Evolutionary conservation across 2,797 vertebrate species (phyloP).

Genomic region (Cirrhinus molitorella): DNA sequence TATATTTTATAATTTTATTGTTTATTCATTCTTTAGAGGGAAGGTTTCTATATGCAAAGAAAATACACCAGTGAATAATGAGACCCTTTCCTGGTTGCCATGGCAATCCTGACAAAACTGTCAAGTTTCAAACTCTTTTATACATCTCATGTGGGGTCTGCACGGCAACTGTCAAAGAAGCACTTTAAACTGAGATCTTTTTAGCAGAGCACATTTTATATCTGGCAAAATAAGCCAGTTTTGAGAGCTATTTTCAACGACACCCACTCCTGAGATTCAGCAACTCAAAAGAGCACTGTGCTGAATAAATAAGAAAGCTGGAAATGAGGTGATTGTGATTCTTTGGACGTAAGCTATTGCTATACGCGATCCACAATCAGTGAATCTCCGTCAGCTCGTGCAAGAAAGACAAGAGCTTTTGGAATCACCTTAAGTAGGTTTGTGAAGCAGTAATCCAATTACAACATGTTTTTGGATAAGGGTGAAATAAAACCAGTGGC

Average conservation of each 20-base stretch:
- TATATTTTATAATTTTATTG: conserved; percentile 57
- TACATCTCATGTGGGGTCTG: conserved; percentile 68
- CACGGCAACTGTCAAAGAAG: conserved; percentile 80
- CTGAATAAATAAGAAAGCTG: conserved; percentile 72
- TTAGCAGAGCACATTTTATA: conserved; percentile 75
- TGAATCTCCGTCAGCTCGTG: conserved; percentile 14
- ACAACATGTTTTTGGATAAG: background rate
- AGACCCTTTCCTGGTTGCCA: conserved; percentile 80
- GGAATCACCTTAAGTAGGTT: conserved; percentile 16
- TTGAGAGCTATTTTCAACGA: conserved; percentile 74
- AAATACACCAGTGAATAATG: conserved; percentile 75
- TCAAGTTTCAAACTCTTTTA: conserved; percentile 80
- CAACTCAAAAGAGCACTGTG: conserved; percentile 63
- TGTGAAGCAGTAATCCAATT: conserved; percentile 31
- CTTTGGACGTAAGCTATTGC: conserved; percentile 29
- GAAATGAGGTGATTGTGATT: conserved; percentile 62
- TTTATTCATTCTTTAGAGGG: conserved; percentile 69
- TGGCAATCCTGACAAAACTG: conserved; percentile 85
- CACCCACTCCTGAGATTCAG: conserved; percentile 65
- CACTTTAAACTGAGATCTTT: conserved; percentile 76
- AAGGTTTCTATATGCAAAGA: conserved; percentile 68
- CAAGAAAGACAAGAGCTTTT: background rate
- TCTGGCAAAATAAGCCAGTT: conserved; percentile 75
- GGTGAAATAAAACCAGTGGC: background rate
- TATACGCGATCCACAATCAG: background rate